A percentile compares a stretch with the other conserved stretches of the same genome.
These are phyloP conservation scores for Porites cylindrica DNA, from an alignment of 92 coral and sea anemone genomes.

Conservation along the genomic window DNA sequence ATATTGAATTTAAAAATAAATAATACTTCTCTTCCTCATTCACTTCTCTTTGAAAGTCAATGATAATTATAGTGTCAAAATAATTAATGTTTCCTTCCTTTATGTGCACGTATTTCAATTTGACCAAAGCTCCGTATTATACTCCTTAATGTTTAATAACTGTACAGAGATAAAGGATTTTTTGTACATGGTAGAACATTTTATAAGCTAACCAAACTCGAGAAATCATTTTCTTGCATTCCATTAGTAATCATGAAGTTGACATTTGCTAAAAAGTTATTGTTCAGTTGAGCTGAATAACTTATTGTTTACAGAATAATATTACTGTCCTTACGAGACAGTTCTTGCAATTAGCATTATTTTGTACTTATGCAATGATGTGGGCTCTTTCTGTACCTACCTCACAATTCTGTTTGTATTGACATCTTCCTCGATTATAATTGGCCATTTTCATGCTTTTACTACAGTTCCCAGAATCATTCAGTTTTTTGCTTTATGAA, in stretches of 20 bases:
- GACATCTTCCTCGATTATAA: too few relatives aligned
- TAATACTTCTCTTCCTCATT: too few relatives aligned
- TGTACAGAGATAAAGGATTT: constrained; percentile 20
- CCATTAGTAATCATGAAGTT: background rate
- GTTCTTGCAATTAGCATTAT: too few relatives aligned
- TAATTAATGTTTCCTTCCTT: background rate
- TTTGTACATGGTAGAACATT: constrained; percentile 17
- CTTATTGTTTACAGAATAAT: too few relatives aligned
- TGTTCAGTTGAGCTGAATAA: constrained; percentile 12
- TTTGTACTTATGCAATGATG: background rate
- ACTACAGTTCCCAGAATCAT: too few relatives aligned
- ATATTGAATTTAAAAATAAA: too few relatives aligned
- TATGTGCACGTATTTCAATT: background rate
- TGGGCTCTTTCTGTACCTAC: too few relatives aligned
- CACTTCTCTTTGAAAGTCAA: too few relatives aligned
- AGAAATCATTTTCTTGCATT: background rate
- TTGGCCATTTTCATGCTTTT: too few relatives aligned
- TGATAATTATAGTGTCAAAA: background rate
- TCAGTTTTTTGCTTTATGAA: too few relatives aligned
- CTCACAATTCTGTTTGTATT: too few relatives aligned
- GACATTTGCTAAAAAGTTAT: background rate
- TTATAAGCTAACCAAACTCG: background rate
- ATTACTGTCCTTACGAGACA: too few relatives aligned
- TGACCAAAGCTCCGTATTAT: background rate
- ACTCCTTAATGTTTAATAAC: background rate